Percentiles rank a stretch among this genome's conserved stretches.
Evolutionary conservation across 1,140 invertebrate genomes (phyloP).

Genomic region (Bombus impatiens): DNA sequence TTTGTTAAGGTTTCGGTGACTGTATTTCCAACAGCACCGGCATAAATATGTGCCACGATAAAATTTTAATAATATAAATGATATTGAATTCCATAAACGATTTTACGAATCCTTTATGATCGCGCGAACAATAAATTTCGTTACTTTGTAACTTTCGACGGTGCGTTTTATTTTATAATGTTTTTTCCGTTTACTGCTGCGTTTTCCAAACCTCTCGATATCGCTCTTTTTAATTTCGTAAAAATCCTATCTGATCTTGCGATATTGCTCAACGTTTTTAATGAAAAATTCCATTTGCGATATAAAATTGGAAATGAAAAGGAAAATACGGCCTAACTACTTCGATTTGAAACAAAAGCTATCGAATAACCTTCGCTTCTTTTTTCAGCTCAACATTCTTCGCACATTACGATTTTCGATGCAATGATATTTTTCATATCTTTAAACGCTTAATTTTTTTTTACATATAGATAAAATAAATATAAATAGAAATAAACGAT

Average conservation of each 20-base stretch:
- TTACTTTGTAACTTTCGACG: constrained; percentile 10
- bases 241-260: constrained; percentile 30
- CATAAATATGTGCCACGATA: constrained; percentile 17
- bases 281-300: background rate
- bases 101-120: constrained; percentile 7
- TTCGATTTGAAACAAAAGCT: background rate
- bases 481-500: too few relatives aligned
- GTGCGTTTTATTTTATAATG: constrained; percentile 17
- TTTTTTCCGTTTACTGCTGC: background rate
- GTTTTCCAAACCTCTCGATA: background rate
- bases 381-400: background rate
- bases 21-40: background rate
- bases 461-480: too few relatives aligned
- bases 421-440: too few relatives aligned
- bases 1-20: background rate
- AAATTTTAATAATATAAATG: constrained; percentile 37
- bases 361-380: background rate
- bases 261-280: background rate
- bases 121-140: constrained; percentile 14
- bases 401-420: background rate
- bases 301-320: constrained; percentile 9
- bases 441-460: too few relatives aligned
- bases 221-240: constrained; percentile 8
- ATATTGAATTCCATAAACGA: constrained; percentile 15
- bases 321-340: background rate